Percentiles rank a stretch among this genome's conserved stretches.
phyloP scores from a whole-genome alignment of 1,140 invertebrate genomes.

The Meloidogyne chitwoodi region DNA sequence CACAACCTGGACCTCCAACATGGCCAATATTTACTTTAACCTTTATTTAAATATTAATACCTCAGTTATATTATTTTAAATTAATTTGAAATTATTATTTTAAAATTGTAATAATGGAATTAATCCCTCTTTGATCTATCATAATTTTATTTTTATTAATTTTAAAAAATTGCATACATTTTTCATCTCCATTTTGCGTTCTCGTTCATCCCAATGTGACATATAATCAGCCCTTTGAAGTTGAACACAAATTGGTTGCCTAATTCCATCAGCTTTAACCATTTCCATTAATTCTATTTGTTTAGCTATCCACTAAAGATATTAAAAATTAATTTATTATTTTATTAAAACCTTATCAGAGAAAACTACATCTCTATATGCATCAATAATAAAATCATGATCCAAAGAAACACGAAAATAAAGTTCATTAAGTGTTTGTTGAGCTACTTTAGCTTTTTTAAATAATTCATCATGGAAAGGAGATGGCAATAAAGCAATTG shows the following conservation, averaged over 20 bases:
- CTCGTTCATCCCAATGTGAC: conserved; percentile 23
- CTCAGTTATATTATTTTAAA: neutral
- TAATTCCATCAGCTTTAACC: conserved; percentile 39
- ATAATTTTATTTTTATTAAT: too few relatives aligned
- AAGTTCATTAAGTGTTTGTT: conserved; percentile 47
- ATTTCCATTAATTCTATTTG: conserved; percentile 46
- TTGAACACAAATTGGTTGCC: conserved; percentile 36
- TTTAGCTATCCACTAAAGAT: conserved; percentile 18
- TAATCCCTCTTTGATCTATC: conserved; percentile 59
- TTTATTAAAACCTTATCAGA: conserved; percentile 51
- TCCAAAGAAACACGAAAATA: conserved; percentile 56
- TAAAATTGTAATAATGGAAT: neutral
- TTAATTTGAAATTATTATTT: too few relatives aligned
- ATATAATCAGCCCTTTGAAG: conserved; percentile 59
- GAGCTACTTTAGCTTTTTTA: conserved; percentile 47
- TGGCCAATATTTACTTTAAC: conserved; percentile 94
- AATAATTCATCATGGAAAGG: conserved; percentile 51
- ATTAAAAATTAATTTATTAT: neutral
- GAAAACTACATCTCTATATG: conserved; percentile 52
- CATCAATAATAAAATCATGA: conserved; percentile 49
- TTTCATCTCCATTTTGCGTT: conserved; percentile 33
- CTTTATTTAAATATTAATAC: too few relatives aligned
- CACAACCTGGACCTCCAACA: conserved; percentile 82
- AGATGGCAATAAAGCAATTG: conserved; percentile 51
- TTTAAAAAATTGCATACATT: conserved; percentile 57